These are phyloP conservation scores for Scaptomyza hsui DNA, from an alignment of 1,140 invertebrate genomes.

Conservation along the genomic window DNA sequence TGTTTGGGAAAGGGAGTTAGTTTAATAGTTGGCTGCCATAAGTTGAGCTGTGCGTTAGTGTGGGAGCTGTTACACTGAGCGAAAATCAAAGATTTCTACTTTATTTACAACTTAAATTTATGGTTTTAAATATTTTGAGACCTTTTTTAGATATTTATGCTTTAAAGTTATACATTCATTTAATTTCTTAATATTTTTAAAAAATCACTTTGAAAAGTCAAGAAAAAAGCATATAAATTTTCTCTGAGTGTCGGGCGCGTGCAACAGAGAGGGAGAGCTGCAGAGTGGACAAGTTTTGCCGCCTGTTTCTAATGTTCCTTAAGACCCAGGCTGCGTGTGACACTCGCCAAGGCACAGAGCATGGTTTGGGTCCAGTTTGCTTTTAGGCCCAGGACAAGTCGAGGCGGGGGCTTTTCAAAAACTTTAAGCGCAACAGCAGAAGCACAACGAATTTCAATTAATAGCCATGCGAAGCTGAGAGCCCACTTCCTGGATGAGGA, in stretches of 20 bases:
- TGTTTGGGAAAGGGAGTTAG: constrained; percentile 12
- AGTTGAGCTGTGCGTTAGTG: constrained; percentile 7
- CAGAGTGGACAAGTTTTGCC: constrained; percentile 63
- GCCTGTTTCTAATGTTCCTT: constrained; percentile 78
- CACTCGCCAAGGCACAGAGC: constrained; percentile 17
- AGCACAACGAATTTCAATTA: constrained; percentile 80
- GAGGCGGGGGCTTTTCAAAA: constrained; percentile 60
- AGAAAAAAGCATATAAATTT: too few relatives aligned
- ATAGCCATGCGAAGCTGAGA: constrained; percentile 60
- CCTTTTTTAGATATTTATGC: too few relatives aligned
- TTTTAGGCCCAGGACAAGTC: constrained; percentile 24
- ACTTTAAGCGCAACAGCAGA: constrained; percentile 53
- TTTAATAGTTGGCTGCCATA: constrained; percentile 44
- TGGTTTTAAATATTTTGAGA: too few relatives aligned
- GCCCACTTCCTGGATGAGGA: constrained; percentile 53
- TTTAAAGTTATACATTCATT: too few relatives aligned
- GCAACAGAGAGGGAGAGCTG: neutral
- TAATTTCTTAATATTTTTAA: too few relatives aligned
- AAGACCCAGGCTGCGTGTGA: constrained; percentile 59
- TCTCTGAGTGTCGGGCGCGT: neutral
- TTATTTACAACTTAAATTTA: too few relatives aligned
- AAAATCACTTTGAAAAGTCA: too few relatives aligned
- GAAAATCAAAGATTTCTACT: too few relatives aligned
- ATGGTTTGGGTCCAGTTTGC: constrained; percentile 25
- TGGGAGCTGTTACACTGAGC: neutral